phyloP scores from a whole-genome alignment of 2,888 invertebrate genomes.

The Thymelicus sylvestris region DNA sequence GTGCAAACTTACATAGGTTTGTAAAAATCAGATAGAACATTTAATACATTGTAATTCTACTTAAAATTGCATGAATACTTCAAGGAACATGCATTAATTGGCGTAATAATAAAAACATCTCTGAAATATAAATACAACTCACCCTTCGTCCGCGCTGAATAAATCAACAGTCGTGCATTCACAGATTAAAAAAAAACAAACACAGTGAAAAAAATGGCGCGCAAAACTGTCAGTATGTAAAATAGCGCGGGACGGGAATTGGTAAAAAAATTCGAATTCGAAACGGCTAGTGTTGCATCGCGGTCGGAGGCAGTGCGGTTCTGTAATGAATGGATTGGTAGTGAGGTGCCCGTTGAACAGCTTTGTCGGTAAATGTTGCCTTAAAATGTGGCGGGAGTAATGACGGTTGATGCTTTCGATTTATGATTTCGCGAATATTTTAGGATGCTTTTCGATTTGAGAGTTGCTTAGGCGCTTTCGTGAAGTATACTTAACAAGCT shows the following conservation, averaged over 20 bases:
- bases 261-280: slow-evolving; percentile 48
- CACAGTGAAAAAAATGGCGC: slow-evolving; percentile 53
- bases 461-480: neutral
- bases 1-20: neutral
- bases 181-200: slow-evolving; percentile 42
- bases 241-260: slow-evolving; percentile 42
- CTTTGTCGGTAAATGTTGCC: slow-evolving; percentile 78
- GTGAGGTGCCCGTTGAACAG: slow-evolving; percentile 74
- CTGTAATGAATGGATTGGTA: slow-evolving; percentile 69
- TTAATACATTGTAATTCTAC: neutral
- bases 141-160: slow-evolving; percentile 35
- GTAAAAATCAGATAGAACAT: neutral
- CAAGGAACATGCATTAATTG: neutral
- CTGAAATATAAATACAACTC: slow-evolving; percentile 28
- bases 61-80: neutral
- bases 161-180: slow-evolving; percentile 42
- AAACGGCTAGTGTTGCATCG: slow-evolving; percentile 71
- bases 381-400: slow-evolving; percentile 65
- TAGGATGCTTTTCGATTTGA: neutral
- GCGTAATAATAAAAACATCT: neutral
- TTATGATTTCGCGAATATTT: slow-evolving; percentile 16
- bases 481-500: neutral
- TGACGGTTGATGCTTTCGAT: slow-evolving; percentile 64
- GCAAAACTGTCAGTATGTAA: slow-evolving; percentile 59
- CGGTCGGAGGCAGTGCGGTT: slow-evolving; percentile 54